These are phyloP conservation scores for Gortyna flavago DNA, from an alignment of 2,888 invertebrate species.

Conservation along the genomic window DNA sequence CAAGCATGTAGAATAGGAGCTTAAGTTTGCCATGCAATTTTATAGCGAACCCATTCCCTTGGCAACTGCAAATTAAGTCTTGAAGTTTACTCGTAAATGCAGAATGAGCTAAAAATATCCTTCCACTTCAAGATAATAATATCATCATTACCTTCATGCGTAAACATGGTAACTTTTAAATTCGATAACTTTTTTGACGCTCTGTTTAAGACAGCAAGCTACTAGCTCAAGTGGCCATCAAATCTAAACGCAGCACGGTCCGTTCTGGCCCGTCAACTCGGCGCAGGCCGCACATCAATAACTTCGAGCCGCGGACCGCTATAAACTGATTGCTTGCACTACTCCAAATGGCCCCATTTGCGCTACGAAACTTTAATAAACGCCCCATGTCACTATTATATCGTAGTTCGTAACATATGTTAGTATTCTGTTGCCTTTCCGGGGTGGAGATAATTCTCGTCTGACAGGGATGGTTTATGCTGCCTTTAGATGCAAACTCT, in stretches of 20 bases:
- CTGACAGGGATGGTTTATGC: conserved; percentile 30
- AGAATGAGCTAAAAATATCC: conserved; percentile 7
- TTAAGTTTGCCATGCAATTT: conserved; percentile 26
- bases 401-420: conserved; percentile 50
- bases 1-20: conserved; percentile 9
- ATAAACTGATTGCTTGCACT: conserved; percentile 84
- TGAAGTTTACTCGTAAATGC: conserved; percentile 8
- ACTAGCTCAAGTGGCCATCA: conserved; percentile 42
- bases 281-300: conserved; percentile 82
- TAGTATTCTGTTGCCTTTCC: conserved; percentile 55
- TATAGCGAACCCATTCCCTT: conserved; percentile 13
- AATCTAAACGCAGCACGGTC: conserved; percentile 70
- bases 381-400: conserved; percentile 57
- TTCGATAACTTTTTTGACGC: not conserved
- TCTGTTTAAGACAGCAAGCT: conserved; percentile 22
- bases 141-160: not conserved
- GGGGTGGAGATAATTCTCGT: conserved; percentile 40
- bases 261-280: conserved; percentile 73
- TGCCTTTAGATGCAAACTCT: conserved; percentile 19
- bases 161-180: not conserved
- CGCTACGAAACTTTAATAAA: conserved; percentile 67
- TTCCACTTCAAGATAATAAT: not conserved
- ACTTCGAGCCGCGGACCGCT: conserved; percentile 78
- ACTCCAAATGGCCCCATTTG: conserved; percentile 73
- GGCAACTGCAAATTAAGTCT: conserved; percentile 26